Conservation (phyloP, 2,888 invertebrate genomes). For the Mycogona germanica region DNA sequence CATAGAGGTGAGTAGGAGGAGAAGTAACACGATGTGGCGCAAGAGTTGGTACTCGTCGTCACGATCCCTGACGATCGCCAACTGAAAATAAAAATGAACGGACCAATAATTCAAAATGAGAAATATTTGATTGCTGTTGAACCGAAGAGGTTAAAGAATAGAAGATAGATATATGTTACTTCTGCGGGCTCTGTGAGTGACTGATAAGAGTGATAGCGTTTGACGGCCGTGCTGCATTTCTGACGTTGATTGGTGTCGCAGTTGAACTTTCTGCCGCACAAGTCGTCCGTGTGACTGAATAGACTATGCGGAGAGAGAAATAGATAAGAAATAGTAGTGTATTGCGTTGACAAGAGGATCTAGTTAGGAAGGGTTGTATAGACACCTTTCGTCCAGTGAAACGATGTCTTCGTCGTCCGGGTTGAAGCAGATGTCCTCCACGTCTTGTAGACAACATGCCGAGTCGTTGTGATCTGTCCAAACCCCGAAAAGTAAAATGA, state of each 20-base stretch:
- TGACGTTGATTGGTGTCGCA: slow-evolving; percentile 26
- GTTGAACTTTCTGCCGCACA: slow-evolving; percentile 21
- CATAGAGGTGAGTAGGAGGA: slow-evolving; percentile 70
- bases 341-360: too few species aligned
- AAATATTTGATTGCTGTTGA: too few species aligned
- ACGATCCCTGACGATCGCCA: slow-evolving; percentile 27
- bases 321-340: too few species aligned
- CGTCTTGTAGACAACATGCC: slow-evolving; percentile 18
- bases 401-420: slow-evolving; percentile 11
- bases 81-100: too few species aligned
- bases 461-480: slow-evolving; percentile 3
- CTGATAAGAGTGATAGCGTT: slow-evolving; percentile 26
- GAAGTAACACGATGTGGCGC: slow-evolving; percentile 66
- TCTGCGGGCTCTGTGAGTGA: slow-evolving; percentile 29
- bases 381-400: slow-evolving; percentile 13
- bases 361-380: too few species aligned
- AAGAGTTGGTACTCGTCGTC: slow-evolving; percentile 47
- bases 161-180: too few species aligned
- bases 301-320: slow-evolving; percentile 19
- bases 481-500: background rate
- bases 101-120: too few species aligned
- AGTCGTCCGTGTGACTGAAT: slow-evolving; percentile 15
- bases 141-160: too few species aligned
- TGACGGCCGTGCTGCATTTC: slow-evolving; percentile 26
- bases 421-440: slow-evolving; percentile 19